phyloP scores from a whole-genome alignment of 2,797 vertebrate species.

The Cyprinodon diabolis region DNA sequence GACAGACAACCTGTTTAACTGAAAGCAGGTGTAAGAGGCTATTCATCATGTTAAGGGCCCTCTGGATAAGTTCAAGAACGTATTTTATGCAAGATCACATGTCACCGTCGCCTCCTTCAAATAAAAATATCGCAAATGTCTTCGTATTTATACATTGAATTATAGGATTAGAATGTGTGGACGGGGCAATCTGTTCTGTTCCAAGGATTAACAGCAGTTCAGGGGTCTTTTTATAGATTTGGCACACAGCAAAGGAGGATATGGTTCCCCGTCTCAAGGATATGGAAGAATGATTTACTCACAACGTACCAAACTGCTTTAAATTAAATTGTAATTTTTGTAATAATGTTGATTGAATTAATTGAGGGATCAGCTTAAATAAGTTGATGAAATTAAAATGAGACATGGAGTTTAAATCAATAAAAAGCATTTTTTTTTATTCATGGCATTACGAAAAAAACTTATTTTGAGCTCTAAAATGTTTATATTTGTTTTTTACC shows the following conservation, averaged over 20 bases:
- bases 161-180: constrained; percentile 2
- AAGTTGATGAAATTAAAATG: no score
- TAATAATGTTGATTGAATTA: no score
- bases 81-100: background rate
- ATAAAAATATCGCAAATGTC: constrained; percentile 6
- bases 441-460: no score
- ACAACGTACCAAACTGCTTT: constrained; percentile 4
- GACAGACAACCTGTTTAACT: background rate
- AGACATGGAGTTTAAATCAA: no score
- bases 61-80: constrained; percentile 2
- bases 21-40: constrained; percentile 11
- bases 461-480: no score
- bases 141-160: constrained; percentile 7
- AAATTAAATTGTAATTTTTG: background rate
- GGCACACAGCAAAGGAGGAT: background rate
- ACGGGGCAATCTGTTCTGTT: constrained; percentile 13
- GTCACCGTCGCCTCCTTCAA: background rate
- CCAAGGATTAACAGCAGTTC: background rate
- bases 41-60: background rate
- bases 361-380: no score
- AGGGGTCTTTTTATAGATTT: constrained; percentile 19
- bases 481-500: no score
- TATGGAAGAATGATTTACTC: constrained; percentile 37
- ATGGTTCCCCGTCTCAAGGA: background rate
- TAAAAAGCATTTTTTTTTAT: no score